Conservation (phyloP, 2,888 invertebrate species). For the Copidosoma aretas region DNA sequence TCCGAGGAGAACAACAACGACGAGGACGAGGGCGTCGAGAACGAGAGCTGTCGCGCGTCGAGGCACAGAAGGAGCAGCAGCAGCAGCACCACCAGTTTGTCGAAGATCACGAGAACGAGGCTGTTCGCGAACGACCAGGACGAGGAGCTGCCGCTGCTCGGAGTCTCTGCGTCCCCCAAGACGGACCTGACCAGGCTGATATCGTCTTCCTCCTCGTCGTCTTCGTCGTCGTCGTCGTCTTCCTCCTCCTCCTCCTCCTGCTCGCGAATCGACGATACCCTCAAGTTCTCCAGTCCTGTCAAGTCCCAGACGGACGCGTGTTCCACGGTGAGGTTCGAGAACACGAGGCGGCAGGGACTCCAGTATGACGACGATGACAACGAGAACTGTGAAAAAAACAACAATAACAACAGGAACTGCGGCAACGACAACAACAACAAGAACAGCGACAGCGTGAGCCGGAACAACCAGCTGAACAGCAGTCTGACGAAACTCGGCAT, state of each 20-base stretch:
- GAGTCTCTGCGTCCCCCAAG: slow-evolving; percentile 25
- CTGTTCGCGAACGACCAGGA: slow-evolving; percentile 17
- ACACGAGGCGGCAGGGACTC: slow-evolving; percentile 46
- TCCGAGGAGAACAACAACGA: slow-evolving; percentile 51
- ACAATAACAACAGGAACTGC: slow-evolving; percentile 44
- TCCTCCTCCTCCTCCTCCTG: not conserved
- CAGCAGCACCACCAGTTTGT: not conserved
- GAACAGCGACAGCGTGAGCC: slow-evolving; percentile 44
- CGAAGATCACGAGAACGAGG: not conserved
- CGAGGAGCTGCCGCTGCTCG: not conserved
- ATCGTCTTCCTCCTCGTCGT: not conserved
- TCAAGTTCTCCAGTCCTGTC: slow-evolving; percentile 9
- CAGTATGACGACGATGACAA: slow-evolving; percentile 47
- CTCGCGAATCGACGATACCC: slow-evolving; percentile 3
- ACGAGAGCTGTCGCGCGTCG: not conserved
- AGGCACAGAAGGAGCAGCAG: not conserved
- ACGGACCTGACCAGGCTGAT: slow-evolving; percentile 29
- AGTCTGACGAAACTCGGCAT: slow-evolving; percentile 43
- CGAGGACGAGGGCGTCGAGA: slow-evolving; percentile 11
- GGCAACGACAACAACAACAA: slow-evolving; percentile 43
- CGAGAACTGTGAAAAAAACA: slow-evolving; percentile 46
- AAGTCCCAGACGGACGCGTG: slow-evolving; percentile 13
- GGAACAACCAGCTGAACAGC: slow-evolving; percentile 37
- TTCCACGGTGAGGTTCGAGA: slow-evolving; percentile 45
- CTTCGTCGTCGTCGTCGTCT: not conserved